Conservation (phyloP, 2,113 vertebrate genomes). For the Cavia aperea region DNA sequence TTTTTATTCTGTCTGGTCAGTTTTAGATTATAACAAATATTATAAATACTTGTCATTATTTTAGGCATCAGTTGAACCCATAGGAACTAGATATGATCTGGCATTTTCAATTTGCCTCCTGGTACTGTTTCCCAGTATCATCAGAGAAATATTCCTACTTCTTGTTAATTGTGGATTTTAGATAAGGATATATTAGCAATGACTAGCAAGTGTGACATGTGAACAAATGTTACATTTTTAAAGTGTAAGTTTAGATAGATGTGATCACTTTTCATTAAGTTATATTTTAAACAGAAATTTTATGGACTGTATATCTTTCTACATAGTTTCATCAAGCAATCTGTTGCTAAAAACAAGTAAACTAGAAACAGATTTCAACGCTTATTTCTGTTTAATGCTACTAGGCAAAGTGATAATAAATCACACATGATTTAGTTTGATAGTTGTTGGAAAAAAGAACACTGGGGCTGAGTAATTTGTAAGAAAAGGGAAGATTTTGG, state of each 20-base stretch:
- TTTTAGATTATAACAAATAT: neutral
- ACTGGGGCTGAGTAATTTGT: neutral
- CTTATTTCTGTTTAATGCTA: neutral
- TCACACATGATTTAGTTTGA: neutral
- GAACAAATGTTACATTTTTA: neutral
- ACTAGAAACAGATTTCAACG: neutral
- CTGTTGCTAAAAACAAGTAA: neutral
- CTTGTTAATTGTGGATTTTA: neutral
- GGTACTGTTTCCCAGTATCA: neutral
- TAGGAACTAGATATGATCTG: neutral
- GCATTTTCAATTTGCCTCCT: neutral
- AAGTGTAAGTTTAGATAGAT: neutral
- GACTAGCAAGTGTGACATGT: neutral
- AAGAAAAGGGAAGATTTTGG: neutral
- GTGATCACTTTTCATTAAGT: neutral
- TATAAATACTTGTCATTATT: neutral
- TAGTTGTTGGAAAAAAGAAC: neutral
- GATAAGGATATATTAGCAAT: neutral
- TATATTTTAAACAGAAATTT: neutral
- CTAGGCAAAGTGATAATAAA: neutral
- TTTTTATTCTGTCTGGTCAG: neutral
- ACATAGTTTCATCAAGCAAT: neutral
- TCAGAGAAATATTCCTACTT: neutral
- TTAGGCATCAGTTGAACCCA: neutral
- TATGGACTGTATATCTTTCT: neutral